Evolutionary conservation across 2,797 vertebrate genomes (phyloP), one percentile per base, ranked within the genome.

Genomic region (Sitta carolinensis): DNA sequence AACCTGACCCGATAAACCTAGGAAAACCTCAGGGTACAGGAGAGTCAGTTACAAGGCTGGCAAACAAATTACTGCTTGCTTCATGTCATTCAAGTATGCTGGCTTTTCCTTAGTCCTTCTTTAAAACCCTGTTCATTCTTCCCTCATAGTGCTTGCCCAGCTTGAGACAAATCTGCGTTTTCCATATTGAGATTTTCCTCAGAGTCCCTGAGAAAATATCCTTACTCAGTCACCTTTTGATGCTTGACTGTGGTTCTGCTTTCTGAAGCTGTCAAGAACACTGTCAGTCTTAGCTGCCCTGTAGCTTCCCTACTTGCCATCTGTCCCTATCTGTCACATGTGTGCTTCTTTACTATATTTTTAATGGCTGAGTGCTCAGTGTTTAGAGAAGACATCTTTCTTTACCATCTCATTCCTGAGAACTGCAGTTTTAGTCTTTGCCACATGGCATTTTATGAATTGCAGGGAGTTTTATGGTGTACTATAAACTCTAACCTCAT

Each of bases 191-290:
- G 34, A 43, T 70, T 83, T 85, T 55, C 48, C 13, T 67, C 7
- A 9, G 27, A 38, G 36, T 32, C 66, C 15, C 38, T 52, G 58
- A 86, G 76, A 85, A 93, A 74, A 54, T 84, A 62, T 58, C 47
- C 29, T 78, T 54, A 34, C 61, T 75, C 40, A 38, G 1, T 73
- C 75, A 66, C 47, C 29, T 76, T 90, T 89, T 45, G 68, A 70
- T n/a, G 47, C 36, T 70, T 76, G 42, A 45, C 34, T 76, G 59
- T 69, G 40, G n/a, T 87, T 79, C 32, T 85, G 67, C 48, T 83
- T 91, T 82, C 82, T 73, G 81, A 87, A 90, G 70, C 67, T 89
- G 79, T 93, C 79, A 89, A 62, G 70, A 90, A 9, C 34, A 11
- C 64, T 80, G 38, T 68, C 89, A 89, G 52, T 90, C 50, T 79